These are phyloP conservation scores for Nesoenas mayeri DNA, from an alignment of 2,113 vertebrate species.

Conservation along the genomic window DNA sequence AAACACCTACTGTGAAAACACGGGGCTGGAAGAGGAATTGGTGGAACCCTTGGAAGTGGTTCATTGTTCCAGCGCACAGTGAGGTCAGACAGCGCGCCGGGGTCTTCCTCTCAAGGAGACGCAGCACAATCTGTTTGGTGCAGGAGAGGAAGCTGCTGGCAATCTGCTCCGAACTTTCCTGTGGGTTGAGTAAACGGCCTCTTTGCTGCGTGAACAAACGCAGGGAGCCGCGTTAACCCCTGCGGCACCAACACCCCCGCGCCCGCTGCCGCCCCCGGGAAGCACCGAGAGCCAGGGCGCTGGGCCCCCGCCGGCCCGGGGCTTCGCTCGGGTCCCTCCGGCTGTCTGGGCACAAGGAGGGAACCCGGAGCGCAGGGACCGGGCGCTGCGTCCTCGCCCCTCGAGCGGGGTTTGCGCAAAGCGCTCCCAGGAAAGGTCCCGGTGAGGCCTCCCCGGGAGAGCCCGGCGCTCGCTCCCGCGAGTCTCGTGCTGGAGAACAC, in stretches of 20 bases:
- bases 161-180: neutral
- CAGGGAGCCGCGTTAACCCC: neutral
- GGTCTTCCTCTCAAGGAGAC: constrained; percentile 11
- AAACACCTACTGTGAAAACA: neutral
- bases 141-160: neutral
- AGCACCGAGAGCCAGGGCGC: neutral
- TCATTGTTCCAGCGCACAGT: constrained; percentile 16
- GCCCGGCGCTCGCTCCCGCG: fast-evolving
- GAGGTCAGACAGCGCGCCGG: neutral
- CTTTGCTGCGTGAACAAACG: fast-evolving
- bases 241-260: neutral
- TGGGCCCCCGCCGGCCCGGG: neutral
- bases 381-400: no score
- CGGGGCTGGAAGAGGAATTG: neutral
- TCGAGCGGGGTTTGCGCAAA: neutral
- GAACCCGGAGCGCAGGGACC: neutral
- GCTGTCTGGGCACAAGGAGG: fast-evolving
- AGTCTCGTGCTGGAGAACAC: neutral
- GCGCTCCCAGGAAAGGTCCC: neutral
- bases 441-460: fast-evolving
- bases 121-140: neutral
- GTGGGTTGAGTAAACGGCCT: neutral
- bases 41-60: neutral
- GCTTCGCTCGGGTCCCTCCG: fast-evolving
- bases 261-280: no score